Evolutionary conservation across 2,888 invertebrate genomes (phyloP).

Genomic region (Allacma fusca): DNA sequence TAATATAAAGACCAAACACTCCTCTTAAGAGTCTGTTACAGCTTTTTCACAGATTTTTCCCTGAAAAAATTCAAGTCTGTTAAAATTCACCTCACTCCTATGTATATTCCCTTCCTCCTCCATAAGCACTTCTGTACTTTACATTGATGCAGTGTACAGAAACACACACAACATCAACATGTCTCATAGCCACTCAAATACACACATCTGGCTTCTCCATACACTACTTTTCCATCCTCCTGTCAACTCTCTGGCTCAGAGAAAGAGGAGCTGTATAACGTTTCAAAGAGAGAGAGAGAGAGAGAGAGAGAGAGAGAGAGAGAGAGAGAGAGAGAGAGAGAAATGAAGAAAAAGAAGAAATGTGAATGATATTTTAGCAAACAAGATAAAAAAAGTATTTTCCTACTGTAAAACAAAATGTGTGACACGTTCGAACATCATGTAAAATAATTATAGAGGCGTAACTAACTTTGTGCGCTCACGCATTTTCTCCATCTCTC

Average conservation of each 20-base stretch:
- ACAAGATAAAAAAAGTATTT: no score
- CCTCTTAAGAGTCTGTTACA: conserved; percentile 24
- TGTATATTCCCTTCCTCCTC: neutral
- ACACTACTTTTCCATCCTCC: neutral
- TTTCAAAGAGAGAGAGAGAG: no score
- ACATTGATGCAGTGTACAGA: neutral
- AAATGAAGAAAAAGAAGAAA: conserved; percentile 5
- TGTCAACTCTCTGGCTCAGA: neutral
- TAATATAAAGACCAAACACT: conserved; percentile 23
- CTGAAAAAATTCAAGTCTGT: conserved; percentile 4
- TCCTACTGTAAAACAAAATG: no score
- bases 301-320: no score
- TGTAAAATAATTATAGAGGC: no score
- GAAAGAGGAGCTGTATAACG: neutral
- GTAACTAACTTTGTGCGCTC: no score
- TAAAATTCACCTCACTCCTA: neutral
- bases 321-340: no score
- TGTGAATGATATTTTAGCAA: conserved; percentile 1
- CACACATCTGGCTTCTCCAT: conserved; percentile 22
- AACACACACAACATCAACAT: conserved; percentile 7
- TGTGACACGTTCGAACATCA: no score
- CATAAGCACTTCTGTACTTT: neutral
- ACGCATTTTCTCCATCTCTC: no score
- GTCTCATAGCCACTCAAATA: neutral
- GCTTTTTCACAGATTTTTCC: conserved; percentile 7